Evolutionary conservation across 2,888 invertebrate genomes (phyloP), one percentile per base, ranked within the genome.

Genomic region (Diarsia brunnea): DNA sequence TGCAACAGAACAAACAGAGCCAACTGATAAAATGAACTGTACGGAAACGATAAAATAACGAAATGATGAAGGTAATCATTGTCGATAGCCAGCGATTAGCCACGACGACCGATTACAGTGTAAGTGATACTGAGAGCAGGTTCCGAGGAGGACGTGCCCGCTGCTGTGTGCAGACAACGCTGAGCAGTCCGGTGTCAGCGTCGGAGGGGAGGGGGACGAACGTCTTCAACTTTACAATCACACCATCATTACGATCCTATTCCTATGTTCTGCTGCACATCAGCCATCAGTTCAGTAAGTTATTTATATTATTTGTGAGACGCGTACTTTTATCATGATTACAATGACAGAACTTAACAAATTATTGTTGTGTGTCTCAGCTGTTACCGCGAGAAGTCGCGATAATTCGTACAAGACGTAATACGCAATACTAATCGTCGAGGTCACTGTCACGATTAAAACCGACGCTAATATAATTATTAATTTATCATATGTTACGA

Each of bases 11-110:
- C 24, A 38, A 38, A 38, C 38, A 38, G 38, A n/a, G 47, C 51
- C 11, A 31, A 64, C 68, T 73, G 74, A 81, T 84, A 81, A 53
- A 81, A 60, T 67, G 10, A 31, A 60, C 47, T 68, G 21, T 49
- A 67, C 53, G 60, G n/a, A 77, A 65, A 55, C n/a, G 82, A 82
- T 85, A 76, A 76, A 63, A 71, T 75, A 55, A 24, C 38, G 47
- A 64, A 84, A 81, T 49, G 63, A 58, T 53, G 38, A 69, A 68
- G 38, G 43, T 38, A 61, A 47, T 75, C 24, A 76, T 82, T 64
- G 84, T 69, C 27, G 68, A 82, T 75, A 71, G 67, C 60, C 43
- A 38, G n/a, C 16, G 58, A 74, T 81, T 68, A 58, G 11, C 64
- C 24, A 27, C 63, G 24, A 51, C 16, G 7, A 38, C 49, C 64